These are phyloP conservation scores for Carpatolechia fugitivella DNA, from an alignment of 2,888 invertebrate genomes.

Conservation along the genomic window DNA sequence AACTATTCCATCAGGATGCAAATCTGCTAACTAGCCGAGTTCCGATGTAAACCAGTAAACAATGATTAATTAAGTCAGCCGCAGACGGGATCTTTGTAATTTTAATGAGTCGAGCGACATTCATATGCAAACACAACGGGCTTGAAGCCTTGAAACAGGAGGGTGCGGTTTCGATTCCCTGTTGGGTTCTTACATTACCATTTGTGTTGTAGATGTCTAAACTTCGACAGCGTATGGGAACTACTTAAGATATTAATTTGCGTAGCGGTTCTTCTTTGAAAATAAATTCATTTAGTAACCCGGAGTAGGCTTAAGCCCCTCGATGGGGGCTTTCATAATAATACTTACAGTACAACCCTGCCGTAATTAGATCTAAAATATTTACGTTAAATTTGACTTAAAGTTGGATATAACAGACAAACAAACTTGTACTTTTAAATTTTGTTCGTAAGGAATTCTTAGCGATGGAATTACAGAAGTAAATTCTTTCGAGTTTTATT, in stretches of 20 bases:
- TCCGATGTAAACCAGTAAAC: slow-evolving; percentile 59
- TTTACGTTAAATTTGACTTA: too few relatives aligned
- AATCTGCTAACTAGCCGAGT: slow-evolving; percentile 55
- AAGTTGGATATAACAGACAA: too few relatives aligned
- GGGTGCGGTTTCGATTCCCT: background rate
- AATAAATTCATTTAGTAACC: too few relatives aligned
- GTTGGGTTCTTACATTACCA: background rate
- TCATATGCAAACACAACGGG: slow-evolving; percentile 48
- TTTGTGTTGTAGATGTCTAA: background rate
- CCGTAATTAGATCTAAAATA: too few relatives aligned
- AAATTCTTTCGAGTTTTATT: background rate
- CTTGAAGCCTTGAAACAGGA: background rate
- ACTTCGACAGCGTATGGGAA: background rate
- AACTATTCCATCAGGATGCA: slow-evolving; percentile 64
- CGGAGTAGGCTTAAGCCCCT: too few relatives aligned
- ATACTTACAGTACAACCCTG: too few relatives aligned
- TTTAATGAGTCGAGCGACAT: slow-evolving; percentile 60
- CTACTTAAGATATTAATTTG: background rate
- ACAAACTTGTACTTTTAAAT: too few relatives aligned
- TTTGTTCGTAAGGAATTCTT: too few relatives aligned
- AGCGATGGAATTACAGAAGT: too few relatives aligned
- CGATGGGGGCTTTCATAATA: too few relatives aligned
- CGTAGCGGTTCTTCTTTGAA: too few relatives aligned
- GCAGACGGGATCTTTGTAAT: slow-evolving; percentile 66
- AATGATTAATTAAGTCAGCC: slow-evolving; percentile 72